Evolutionary conservation across 2,888 invertebrate species (phyloP).

Genomic region (Amiota mariae): DNA sequence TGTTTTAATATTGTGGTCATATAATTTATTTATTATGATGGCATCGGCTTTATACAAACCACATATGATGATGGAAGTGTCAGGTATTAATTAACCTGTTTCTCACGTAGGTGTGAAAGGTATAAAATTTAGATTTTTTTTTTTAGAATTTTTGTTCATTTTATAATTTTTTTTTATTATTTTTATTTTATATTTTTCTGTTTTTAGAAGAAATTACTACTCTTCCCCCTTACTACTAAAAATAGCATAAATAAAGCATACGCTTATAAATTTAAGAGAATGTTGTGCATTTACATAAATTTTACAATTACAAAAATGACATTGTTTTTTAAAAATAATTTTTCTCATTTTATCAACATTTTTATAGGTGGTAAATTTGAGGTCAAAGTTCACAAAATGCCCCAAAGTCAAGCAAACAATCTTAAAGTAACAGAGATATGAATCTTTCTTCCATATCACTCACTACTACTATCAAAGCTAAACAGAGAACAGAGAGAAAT

Average conservation of each 20-base stretch:
- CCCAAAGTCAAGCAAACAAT: conserved; percentile 68
- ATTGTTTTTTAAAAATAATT: conserved; percentile 58
- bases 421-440: conserved; percentile 62
- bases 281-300: conserved; percentile 8
- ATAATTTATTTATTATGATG: too few relatives aligned
- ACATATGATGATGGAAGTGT: too few relatives aligned
- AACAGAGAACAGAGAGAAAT: conserved; percentile 8
- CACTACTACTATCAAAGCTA: conserved; percentile 24
- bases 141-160: background rate
- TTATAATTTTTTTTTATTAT: background rate
- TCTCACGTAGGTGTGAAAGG: too few relatives aligned
- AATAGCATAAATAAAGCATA: conserved; percentile 10
- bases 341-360: conserved; percentile 69
- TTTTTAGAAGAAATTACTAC: conserved; percentile 5
- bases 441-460: conserved; percentile 54
- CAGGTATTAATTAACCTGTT: too few relatives aligned
- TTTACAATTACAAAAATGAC: conserved; percentile 4
- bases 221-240: conserved; percentile 1
- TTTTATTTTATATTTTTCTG: conserved; percentile 4
- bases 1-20: too few relatives aligned
- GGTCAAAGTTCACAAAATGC: conserved; percentile 61
- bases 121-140: background rate
- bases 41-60: too few relatives aligned
- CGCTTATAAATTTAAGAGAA: background rate
- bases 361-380: conserved; percentile 70